These are phyloP conservation scores for Caracal caracal DNA, from an alignment of 2,113 vertebrate genomes.

Conservation along the genomic window DNA sequence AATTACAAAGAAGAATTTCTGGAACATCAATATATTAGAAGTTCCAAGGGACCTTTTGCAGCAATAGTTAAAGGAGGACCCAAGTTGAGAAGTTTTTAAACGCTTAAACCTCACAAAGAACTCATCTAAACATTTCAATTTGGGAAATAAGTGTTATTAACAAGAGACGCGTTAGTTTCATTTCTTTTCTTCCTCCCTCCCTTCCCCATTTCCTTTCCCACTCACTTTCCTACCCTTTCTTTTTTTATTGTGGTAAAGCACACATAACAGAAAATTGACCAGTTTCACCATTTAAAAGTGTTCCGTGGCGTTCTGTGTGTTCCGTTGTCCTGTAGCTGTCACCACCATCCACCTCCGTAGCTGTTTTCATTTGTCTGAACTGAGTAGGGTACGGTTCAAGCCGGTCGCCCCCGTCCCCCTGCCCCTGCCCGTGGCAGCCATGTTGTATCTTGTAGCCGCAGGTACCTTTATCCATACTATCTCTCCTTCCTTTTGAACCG, in stretches of 20 bases:
- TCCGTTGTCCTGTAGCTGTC: neutral
- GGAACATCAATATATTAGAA: neutral
- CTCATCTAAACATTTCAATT: neutral
- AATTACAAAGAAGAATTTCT: neutral
- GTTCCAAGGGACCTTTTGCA: neutral
- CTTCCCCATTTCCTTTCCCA: no score
- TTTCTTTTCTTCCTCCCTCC: neutral
- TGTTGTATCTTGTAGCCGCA: neutral
- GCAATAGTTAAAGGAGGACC: neutral
- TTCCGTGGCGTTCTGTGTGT: neutral
- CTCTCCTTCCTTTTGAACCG: neutral
- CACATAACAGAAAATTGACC: no score
- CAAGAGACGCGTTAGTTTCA: neutral
- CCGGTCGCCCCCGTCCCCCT: fast-evolving
- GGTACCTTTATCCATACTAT: neutral
- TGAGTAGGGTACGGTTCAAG: neutral
- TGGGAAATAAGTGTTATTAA: neutral
- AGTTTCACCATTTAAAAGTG: neutral
- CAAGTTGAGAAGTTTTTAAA: neutral
- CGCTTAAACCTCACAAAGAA: neutral
- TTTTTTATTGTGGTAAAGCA: neutral
- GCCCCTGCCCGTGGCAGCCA: no score
- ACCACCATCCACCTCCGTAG: no score
- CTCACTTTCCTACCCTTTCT: neutral
- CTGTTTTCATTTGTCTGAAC: neutral